Percentiles rank a stretch among this genome's conserved stretches.
These are phyloP conservation scores for Patiria pectinifera DNA, from an alignment of 53 echinoderm and acorn worm genomes.

Conservation along the genomic window DNA sequence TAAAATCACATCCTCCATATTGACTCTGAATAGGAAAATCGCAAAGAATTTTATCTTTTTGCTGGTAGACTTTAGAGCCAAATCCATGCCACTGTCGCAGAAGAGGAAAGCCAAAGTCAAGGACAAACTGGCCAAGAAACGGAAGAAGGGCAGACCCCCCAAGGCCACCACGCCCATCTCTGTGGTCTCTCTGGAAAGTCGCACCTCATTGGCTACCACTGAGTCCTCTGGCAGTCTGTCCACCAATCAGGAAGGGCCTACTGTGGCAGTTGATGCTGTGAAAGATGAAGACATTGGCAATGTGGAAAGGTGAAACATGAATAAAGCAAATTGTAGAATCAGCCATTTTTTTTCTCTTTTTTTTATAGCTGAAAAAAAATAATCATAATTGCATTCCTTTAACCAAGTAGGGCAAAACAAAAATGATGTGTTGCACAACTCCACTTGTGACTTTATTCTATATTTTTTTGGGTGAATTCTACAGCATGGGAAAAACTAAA, in stretches of 20 bases:
- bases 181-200: conserved; percentile 31
- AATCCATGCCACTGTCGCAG: conserved; percentile 30
- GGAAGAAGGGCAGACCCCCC: conserved; percentile 56
- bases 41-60: neutral
- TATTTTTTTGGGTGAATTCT: no score
- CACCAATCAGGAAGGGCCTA: conserved; percentile 62
- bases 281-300: conserved; percentile 30
- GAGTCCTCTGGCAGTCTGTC: conserved; percentile 34
- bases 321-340: no score
- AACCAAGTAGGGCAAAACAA: no score
- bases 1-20: no score
- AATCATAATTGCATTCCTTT: neutral
- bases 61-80: neutral
- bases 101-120: conserved; percentile 65
- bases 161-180: conserved; percentile 49
- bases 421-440: no score
- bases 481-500: no score
- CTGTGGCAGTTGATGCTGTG: conserved; percentile 21
- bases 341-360: no score
- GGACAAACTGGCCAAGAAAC: conserved; percentile 69
- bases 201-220: conserved; percentile 44
- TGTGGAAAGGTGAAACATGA: neutral
- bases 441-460: no score
- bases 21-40: neutral
- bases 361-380: neutral